A percentile compares a stretch with the other conserved stretches of the same genome.
Conservation (phyloP, 2,797 vertebrate species). For the Avahi laniger region DNA sequence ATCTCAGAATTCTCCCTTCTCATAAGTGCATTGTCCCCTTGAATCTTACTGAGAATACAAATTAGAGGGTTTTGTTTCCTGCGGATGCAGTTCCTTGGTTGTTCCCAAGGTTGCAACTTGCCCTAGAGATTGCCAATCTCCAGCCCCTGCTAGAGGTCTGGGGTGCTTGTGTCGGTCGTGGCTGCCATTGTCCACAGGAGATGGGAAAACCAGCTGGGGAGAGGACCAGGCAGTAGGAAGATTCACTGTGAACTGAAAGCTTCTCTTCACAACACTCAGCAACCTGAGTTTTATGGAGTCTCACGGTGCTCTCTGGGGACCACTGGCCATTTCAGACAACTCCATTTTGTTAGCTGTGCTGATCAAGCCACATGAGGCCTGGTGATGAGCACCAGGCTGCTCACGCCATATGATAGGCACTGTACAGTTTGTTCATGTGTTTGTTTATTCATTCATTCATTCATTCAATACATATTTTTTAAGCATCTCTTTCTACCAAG, state of each 20-base stretch:
- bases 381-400: not conserved
- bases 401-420: not conserved
- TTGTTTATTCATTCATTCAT: not conserved
- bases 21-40: not conserved
- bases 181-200: not conserved
- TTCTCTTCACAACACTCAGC: not conserved
- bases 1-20: not conserved
- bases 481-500: not conserved
- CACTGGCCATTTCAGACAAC: not conserved
- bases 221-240: not conserved
- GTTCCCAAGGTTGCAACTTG: not conserved
- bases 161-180: not conserved
- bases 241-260: not conserved
- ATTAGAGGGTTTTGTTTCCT: not conserved
- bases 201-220: not conserved
- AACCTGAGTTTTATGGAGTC: not conserved
- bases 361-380: no score
- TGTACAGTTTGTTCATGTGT: no score
- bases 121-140: accelerated
- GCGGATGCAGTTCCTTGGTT: not conserved
- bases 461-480: not conserved
- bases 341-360: not conserved
- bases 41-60: not conserved
- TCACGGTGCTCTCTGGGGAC: not conserved
- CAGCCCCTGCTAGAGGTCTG: not conserved